Evolutionary conservation across 2,888 invertebrate genomes (phyloP).

Genomic region (Elmis aenea): DNA sequence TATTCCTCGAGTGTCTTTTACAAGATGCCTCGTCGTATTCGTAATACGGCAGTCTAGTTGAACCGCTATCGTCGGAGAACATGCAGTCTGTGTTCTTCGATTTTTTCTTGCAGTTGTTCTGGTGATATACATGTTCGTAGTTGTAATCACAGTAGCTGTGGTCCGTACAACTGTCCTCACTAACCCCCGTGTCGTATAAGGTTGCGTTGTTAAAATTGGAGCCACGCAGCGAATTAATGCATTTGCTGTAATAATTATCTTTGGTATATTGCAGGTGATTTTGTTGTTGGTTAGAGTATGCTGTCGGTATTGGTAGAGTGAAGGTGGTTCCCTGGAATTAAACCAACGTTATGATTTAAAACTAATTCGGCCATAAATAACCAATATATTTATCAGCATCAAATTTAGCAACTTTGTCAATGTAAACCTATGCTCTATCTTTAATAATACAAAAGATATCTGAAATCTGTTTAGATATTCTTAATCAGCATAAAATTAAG

Average conservation of each 20-base stretch:
- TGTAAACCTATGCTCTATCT: too few relatives aligned
- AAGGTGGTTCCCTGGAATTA: conserved; percentile 17
- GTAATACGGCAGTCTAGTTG: conserved; percentile 34
- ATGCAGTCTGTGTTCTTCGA: conserved; percentile 29
- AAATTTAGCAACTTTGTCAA: too few relatives aligned
- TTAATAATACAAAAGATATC: too few relatives aligned
- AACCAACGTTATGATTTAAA: too few relatives aligned
- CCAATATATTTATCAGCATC: too few relatives aligned
- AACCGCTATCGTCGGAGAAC: conserved; percentile 39
- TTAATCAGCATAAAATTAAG: too few relatives aligned
- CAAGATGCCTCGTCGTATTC: conserved; percentile 32
- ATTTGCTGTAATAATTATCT: conserved; percentile 3
- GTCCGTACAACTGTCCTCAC: conserved; percentile 38
- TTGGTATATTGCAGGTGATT: conserved; percentile 6
- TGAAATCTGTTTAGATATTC: too few relatives aligned
- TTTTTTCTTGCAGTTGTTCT: conserved; percentile 25
- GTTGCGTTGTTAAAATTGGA: conserved; percentile 9
- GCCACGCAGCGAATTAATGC: neutral
- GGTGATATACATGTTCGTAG: conserved; percentile 34
- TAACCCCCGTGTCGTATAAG: conserved; percentile 32
- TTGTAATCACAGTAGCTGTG: conserved; percentile 37
- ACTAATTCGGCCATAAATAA: too few relatives aligned
- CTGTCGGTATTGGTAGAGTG: conserved; percentile 23
- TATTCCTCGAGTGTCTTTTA: conserved; percentile 31
- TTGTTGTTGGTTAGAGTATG: conserved; percentile 14